Percentiles rank a stretch among this genome's conserved stretches.
phyloP scores from a whole-genome alignment of 2,113 vertebrate genomes.

The Amblyopsis rosae region DNA sequence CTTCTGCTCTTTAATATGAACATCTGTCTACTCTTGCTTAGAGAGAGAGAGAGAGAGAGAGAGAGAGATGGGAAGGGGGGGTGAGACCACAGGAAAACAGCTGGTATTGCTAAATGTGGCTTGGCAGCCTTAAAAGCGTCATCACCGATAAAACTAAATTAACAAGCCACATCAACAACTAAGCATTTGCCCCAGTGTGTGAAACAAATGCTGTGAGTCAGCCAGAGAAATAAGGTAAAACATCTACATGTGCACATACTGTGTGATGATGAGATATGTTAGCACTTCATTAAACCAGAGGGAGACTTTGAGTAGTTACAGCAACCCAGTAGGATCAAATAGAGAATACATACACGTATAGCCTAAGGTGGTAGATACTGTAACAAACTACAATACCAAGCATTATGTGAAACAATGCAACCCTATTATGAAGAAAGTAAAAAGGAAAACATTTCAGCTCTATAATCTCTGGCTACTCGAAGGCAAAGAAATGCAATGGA shows the following conservation, averaged over 20 bases:
- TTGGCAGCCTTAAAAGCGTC: constrained; percentile 42
- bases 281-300: too few relatives aligned
- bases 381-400: too few relatives aligned
- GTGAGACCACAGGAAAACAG: constrained; percentile 12
- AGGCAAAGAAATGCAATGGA: too few relatives aligned
- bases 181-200: constrained; percentile 22
- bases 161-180: constrained; percentile 38
- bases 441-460: too few relatives aligned
- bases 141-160: constrained; percentile 38
- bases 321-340: too few relatives aligned
- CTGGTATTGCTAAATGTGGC: constrained; percentile 40
- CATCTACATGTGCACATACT: not conserved
- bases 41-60: constrained; percentile 9
- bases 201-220: constrained; percentile 29
- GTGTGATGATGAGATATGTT: too few relatives aligned
- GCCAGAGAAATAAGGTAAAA: not conserved
- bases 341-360: too few relatives aligned
- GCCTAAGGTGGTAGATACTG: too few relatives aligned
- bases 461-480: too few relatives aligned
- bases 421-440: too few relatives aligned
- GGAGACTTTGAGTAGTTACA: too few relatives aligned
- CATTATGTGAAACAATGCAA: too few relatives aligned
- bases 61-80: not conserved
- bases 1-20: constrained; percentile 50
- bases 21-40: constrained; percentile 15